Conservation (phyloP, 2,113 vertebrate species). For the Hypanus sabinus region DNA sequence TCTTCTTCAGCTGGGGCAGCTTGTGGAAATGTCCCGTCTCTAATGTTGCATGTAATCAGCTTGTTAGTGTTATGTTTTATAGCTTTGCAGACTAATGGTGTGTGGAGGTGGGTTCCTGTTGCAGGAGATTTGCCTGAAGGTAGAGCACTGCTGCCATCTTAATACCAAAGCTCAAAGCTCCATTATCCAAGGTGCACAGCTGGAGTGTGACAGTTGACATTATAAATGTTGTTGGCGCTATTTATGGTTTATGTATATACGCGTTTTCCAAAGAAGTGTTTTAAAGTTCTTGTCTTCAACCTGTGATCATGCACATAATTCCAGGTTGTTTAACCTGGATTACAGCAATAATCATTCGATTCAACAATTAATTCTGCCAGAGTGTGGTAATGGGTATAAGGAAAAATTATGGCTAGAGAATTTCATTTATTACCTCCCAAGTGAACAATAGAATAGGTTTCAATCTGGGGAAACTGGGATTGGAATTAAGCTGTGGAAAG, state of each 20-base stretch:
- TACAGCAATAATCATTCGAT: conserved; percentile 31
- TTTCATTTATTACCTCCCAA: neutral
- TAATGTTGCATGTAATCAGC: conserved; percentile 28
- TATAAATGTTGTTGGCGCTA: neutral
- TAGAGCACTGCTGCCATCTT: neutral
- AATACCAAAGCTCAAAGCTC: neutral
- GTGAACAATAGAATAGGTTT: too few relatives aligned
- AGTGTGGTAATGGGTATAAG: conserved; percentile 17
- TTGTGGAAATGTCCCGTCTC: neutral
- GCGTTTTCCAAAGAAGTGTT: neutral
- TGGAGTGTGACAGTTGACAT: neutral
- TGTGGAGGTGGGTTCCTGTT: conserved; percentile 18
- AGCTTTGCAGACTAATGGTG: conserved; percentile 13
- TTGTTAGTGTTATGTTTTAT: neutral
- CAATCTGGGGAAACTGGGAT: neutral
- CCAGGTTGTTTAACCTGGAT: neutral
- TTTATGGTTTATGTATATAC: neutral
- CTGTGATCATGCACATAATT: neutral
- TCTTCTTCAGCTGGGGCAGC: neutral
- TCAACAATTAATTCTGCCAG: neutral
- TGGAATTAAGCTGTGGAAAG: neutral
- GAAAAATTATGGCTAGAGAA: neutral
- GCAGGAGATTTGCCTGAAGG: conserved; percentile 21
- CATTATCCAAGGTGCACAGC: neutral
- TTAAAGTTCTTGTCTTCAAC: neutral